phyloP scores from a whole-genome alignment of 2,113 vertebrate species.

The Microcebus murinus region DNA sequence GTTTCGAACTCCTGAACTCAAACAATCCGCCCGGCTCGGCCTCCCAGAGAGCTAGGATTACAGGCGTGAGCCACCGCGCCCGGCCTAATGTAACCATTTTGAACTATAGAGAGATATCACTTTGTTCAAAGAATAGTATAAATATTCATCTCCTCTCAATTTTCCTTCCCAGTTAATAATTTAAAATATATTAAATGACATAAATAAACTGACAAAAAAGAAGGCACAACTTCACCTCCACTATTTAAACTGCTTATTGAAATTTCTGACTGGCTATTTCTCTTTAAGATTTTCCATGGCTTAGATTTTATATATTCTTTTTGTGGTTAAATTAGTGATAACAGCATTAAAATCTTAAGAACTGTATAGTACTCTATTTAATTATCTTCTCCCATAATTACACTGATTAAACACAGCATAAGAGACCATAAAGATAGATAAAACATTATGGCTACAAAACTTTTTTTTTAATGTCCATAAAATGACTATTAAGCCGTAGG shows the following conservation, averaged over 20 bases:
- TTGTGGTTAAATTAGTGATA: slow-evolving; percentile 81
- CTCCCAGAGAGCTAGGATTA: too few relatives aligned
- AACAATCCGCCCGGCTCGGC: too few relatives aligned
- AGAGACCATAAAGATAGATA: slow-evolving; percentile 88
- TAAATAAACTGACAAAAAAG: slow-evolving; percentile 59
- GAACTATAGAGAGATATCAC: neutral
- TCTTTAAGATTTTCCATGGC: slow-evolving; percentile 65
- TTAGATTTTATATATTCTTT: slow-evolving; percentile 70
- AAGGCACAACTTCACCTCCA: neutral
- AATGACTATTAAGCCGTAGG: slow-evolving; percentile 90
- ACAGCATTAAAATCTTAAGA: slow-evolving; percentile 86
- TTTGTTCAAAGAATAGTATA: slow-evolving; percentile 39
- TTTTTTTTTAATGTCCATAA: slow-evolving; percentile 88
- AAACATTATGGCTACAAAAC: slow-evolving; percentile 88
- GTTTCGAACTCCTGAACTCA: too few relatives aligned
- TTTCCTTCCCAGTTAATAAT: slow-evolving; percentile 46
- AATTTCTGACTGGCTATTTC: slow-evolving; percentile 77
- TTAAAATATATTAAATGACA: slow-evolving; percentile 63
- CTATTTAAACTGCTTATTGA: slow-evolving; percentile 69
- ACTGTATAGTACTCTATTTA: slow-evolving; percentile 87
- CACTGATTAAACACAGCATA: slow-evolving; percentile 89
- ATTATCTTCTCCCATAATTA: slow-evolving; percentile 89
- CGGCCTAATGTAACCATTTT: slow-evolving; percentile 36
- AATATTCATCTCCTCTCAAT: slow-evolving; percentile 57
- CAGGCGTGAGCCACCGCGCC: too few relatives aligned